Base-by-base conservation (phyloP, 2,113 vertebrate genomes). In the Synchiropus splendidus region DNA sequence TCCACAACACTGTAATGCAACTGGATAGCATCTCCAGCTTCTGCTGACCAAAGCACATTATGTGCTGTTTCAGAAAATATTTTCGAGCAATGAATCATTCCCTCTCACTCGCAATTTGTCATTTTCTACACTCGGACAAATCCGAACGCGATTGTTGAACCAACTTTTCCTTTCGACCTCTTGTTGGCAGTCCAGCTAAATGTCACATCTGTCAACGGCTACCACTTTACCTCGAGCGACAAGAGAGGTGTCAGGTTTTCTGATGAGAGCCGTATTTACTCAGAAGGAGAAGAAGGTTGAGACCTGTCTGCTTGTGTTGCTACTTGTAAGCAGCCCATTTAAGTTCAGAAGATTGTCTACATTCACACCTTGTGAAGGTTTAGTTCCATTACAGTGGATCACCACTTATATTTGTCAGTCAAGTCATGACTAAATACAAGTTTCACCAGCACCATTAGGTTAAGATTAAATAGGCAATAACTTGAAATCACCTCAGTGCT, bases 161-260 rank as follows among this genome's bases (percentile, higher is more conserved):
- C 60, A 40, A 47, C 46, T 42, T 46, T 53, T 51, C 36, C 57
- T 48, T 58, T 55, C 33, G 21, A 51, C 44, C 50, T 18, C 18
- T 27, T 58, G 50, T 49, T 70, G 62, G 75, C 57, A 48, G 54
- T 67, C 53, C 60, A 70, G 66, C 56, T 72, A 75, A 78, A 79
- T 78, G 76, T 78, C 82, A 83, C 35, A 74, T 79, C 82, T 82
- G 66, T 87, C 80, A 75, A 51, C 82, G 58, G 50, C 69, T 50
- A 60, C 79, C 80, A 84, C 84, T 85, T 80, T 83, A 79, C 49
- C 34, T 41, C 12, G 6, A 55, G 56, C 51, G 65, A 81, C 77
- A 83, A 85, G 84, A 78, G 77, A 65, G 18, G 57, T 41, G 52
- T 85, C 67, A 2, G 54, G 64, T 87, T 82, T n/a, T 43, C 52